Evolutionary conservation across 2,113 vertebrate genomes (phyloP).

Genomic region (Syngnathus floridae): DNA sequence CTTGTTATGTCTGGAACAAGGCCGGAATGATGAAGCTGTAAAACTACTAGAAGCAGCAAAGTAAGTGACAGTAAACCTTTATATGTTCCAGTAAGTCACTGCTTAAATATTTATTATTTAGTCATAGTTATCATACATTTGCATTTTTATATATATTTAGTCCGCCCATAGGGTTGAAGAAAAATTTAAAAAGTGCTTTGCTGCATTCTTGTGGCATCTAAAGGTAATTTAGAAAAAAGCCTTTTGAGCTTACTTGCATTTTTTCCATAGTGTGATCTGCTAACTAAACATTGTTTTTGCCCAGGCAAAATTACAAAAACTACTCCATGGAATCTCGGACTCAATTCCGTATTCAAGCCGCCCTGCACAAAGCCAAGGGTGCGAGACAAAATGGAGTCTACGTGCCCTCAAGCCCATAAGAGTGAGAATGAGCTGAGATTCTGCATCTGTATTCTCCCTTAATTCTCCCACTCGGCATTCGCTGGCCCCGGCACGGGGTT

Average conservation of each 20-base stretch:
- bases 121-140: too few species aligned
- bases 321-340: constrained; percentile 99
- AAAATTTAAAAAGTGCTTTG: too few species aligned
- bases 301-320: constrained; percentile 95
- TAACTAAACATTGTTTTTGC: constrained; percentile 25
- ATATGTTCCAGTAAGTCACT: not conserved
- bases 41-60: constrained; percentile 87
- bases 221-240: too few species aligned
- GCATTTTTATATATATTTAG: too few species aligned
- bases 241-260: not conserved
- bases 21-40: constrained; percentile 79
- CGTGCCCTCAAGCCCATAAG: constrained; percentile 64
- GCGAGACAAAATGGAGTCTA: constrained; percentile 71
- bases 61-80: constrained; percentile 70
- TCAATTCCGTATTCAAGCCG: constrained; percentile 96
- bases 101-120: not conserved
- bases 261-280: not conserved
- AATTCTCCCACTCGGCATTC: constrained; percentile 29
- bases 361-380: constrained; percentile 83
- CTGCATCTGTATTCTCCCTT: constrained; percentile 22
- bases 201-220: too few species aligned
- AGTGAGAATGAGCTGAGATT: constrained; percentile 26
- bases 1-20: constrained; percentile 84
- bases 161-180: too few species aligned
- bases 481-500: constrained; percentile 2